phyloP scores from a whole-genome alignment of 1,140 invertebrate genomes.

The Drosophila sucinea region DNA sequence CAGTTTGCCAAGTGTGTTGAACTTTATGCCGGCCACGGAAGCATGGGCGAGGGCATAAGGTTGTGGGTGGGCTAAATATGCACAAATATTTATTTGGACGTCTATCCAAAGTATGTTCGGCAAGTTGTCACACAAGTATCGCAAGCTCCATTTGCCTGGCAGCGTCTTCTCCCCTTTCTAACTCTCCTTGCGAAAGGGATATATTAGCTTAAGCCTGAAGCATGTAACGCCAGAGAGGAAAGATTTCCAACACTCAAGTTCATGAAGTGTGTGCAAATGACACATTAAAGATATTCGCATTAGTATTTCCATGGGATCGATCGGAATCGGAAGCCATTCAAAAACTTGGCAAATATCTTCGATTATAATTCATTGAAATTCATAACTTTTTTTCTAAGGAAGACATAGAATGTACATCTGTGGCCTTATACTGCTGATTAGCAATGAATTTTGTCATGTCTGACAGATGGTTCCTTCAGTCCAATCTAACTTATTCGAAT shows the following conservation, averaged over 20 bases:
- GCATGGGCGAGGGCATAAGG: neutral
- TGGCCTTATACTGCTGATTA: too few relatives aligned
- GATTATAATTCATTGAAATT: too few relatives aligned
- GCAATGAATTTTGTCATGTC: too few relatives aligned
- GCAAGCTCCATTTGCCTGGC: conserved; percentile 43
- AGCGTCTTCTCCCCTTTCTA: conserved; percentile 35
- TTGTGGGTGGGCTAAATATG: conserved; percentile 63
- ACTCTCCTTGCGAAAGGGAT: neutral
- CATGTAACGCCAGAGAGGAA: neutral
- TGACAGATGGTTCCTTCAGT: too few relatives aligned
- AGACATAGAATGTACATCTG: too few relatives aligned
- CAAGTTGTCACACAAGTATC: conserved; percentile 66
- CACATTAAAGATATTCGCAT: too few relatives aligned
- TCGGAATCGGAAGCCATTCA: too few relatives aligned
- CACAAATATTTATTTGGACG: conserved; percentile 76
- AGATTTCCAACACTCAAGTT: neutral
- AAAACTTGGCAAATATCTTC: too few relatives aligned
- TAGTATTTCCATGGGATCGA: too few relatives aligned
- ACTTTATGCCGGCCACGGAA: conserved; percentile 54
- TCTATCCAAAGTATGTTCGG: conserved; percentile 54
- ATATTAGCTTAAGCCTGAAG: neutral
- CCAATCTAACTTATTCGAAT: too few relatives aligned
- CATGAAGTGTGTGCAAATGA: too few relatives aligned
- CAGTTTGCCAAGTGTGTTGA: conserved; percentile 72
- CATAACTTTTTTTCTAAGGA: too few relatives aligned